These are phyloP conservation scores for Lophius piscatorius DNA, from an alignment of 2,113 vertebrate species.

Conservation along the genomic window DNA sequence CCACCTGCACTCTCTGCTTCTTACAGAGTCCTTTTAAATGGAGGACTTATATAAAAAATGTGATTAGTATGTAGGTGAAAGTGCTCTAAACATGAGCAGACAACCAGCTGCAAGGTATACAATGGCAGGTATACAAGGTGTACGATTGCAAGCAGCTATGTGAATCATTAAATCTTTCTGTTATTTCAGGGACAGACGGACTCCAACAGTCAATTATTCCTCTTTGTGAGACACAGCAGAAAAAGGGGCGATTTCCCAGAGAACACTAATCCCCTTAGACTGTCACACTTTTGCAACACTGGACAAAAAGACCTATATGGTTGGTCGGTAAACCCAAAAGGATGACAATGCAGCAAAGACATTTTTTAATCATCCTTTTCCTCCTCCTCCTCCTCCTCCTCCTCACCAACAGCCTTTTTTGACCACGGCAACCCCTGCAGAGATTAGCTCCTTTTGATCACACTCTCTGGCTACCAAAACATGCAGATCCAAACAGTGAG, in stretches of 20 bases:
- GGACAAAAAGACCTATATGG: constrained; percentile 40
- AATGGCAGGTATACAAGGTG: constrained; percentile 4
- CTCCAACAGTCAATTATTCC: constrained; percentile 29
- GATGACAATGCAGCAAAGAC: constrained; percentile 24
- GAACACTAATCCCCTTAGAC: constrained; percentile 24
- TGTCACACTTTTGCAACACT: constrained; percentile 13
- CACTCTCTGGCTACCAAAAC: constrained; percentile 34
- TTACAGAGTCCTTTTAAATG: constrained; percentile 4
- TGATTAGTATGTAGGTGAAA: constrained; percentile 1
- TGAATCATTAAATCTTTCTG: constrained; percentile 5
- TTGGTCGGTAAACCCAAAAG: constrained; percentile 32
- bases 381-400: constrained; percentile 16
- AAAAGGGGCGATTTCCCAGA: constrained; percentile 27
- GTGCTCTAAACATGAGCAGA: constrained; percentile 2
- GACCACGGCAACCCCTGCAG: constrained; percentile 33
- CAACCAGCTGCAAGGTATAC: constrained; percentile 10
- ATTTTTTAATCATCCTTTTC: constrained; percentile 27
- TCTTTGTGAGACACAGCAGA: constrained; percentile 26
- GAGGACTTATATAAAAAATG: constrained; percentile 22
- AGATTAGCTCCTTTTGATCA: constrained; percentile 41
- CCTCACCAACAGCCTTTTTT: constrained; percentile 24
- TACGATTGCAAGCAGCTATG: not conserved
- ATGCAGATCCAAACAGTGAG: constrained; percentile 6
- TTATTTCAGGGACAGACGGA: constrained; percentile 5
- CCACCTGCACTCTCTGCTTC: constrained; percentile 19